Evolutionary conservation across 2,113 vertebrate species (phyloP).

Genomic region (Sphaerodactylus townsendi): DNA sequence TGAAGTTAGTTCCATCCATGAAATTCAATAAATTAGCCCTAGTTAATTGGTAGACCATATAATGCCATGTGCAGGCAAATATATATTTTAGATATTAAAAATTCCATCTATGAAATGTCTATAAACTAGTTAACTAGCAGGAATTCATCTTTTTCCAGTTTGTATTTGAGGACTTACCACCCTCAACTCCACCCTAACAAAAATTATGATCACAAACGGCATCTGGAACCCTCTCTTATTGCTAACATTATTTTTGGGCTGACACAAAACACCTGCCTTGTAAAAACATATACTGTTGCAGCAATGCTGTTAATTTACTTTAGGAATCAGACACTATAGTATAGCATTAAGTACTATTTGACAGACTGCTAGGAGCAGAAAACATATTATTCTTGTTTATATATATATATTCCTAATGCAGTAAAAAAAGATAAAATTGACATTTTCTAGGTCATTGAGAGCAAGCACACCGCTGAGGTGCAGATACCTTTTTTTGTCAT

Average conservation of each 20-base stretch:
- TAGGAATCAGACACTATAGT: not conserved
- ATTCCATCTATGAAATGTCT: too few relatives aligned
- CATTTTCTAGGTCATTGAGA: not conserved
- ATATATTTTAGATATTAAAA: too few relatives aligned
- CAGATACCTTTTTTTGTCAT: not conserved
- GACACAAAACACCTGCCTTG: not conserved
- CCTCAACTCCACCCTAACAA: not conserved
- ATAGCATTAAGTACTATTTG: not conserved
- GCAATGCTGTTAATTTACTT: not conserved
- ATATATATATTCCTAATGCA: constrained; percentile 19
- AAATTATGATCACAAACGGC: not conserved
- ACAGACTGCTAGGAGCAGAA: not conserved
- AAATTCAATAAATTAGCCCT: too few relatives aligned
- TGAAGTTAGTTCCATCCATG: not conserved
- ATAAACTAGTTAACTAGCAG: too few relatives aligned
- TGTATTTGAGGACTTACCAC: not conserved
- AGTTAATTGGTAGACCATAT: too few relatives aligned
- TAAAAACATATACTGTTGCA: not conserved
- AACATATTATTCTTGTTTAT: not conserved
- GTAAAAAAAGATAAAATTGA: constrained; percentile 11
- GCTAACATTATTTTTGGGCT: not conserved
- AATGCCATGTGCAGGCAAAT: too few relatives aligned
- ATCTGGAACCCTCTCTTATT: not conserved
- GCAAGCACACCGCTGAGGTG: not conserved
- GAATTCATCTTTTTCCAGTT: too few relatives aligned